Percentiles rank a stretch among this genome's conserved stretches.
Conservation (phyloP, 2,888 invertebrate species). For the Rhingia campestris region DNA sequence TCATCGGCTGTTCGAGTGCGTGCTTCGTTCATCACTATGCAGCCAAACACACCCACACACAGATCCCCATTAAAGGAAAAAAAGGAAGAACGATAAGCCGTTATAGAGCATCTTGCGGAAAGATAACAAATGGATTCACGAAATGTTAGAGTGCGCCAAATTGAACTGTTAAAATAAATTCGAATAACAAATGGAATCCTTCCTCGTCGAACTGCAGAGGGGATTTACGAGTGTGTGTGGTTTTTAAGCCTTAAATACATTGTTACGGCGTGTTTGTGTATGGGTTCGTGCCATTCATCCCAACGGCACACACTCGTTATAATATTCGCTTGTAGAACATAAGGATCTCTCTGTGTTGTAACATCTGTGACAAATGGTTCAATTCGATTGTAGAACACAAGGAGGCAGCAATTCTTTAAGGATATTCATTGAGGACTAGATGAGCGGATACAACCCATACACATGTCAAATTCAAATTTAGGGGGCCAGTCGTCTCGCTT, state of each 20-base stretch:
- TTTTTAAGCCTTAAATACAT: slow-evolving; percentile 26
- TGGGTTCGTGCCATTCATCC: slow-evolving; percentile 1
- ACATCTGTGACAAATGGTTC: slow-evolving; percentile 46
- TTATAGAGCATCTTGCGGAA: background rate
- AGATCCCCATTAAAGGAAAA: background rate
- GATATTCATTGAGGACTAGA: slow-evolving; percentile 34
- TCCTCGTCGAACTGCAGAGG: background rate
- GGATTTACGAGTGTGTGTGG: slow-evolving; percentile 20
- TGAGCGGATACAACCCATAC: background rate
- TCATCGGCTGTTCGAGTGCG: slow-evolving; percentile 57
- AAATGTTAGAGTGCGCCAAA: slow-evolving; percentile 20
- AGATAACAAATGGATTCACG: slow-evolving; percentile 32
- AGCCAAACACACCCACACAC: slow-evolving; percentile 8
- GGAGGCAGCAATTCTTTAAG: slow-evolving; percentile 16
- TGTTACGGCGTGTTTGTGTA: slow-evolving; percentile 4
- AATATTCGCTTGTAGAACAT: slow-evolving; percentile 31
- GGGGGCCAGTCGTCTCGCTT: background rate
- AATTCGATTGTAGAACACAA: background rate
- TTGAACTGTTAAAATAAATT: slow-evolving; percentile 48
- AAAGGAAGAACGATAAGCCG: slow-evolving; percentile 20
- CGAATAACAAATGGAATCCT: slow-evolving; percentile 33
- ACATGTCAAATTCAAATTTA: slow-evolving; percentile 38
- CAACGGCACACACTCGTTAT: slow-evolving; percentile 15
- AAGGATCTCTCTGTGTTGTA: slow-evolving; percentile 30
- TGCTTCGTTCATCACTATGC: slow-evolving; percentile 15